Base-by-base conservation (phyloP, 2,888 invertebrate genomes). In the Dicyrtoma fusca region DNA sequence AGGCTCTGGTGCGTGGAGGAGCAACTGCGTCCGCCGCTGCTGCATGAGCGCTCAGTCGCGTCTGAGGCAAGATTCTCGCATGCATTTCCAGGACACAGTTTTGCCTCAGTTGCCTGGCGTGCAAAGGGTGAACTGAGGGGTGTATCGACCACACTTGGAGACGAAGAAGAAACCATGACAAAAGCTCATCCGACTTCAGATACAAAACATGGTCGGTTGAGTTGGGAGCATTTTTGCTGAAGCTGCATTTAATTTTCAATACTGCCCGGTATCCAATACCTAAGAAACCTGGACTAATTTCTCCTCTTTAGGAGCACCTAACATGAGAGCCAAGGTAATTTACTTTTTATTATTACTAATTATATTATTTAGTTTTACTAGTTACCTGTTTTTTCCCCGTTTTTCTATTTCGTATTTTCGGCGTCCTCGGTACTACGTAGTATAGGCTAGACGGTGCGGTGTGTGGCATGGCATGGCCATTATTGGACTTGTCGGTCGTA, bases 241-340 rank as follows among this genome's bases (percentile, higher is more conserved):
- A 19, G 17, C 19, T 10, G 61, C 13, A 17, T 1, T 13, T 19
- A 21, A 63, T 8, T 25, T 49, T 25, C 25, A 34, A 34, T 5
- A 5, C 34, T 34, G 8, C 34, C 64, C 19, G 19, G 23, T 8
- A 25, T 10, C 26, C 64, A 10, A 10, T 17, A 47, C 34, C 8
- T 34, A 25, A 47, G 14, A 49, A 64, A 49, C 19, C 70, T 70
- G 70, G 70, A 70, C 17, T 70, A 62, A 23, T 26, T 25, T 61
- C 49, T 61, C 53, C 70, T 51, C 49, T 66, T 59, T 17, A 17
- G 23, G 57, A 45, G 45, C 44, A 21, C 55, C 69, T 47, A 65
- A 8, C n/a, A 74, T 74, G 74, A 65, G 74, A 68, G 74, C 55
- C 53, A 74, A 74, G 74, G 74, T 74, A 66, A 71, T 23, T 21